These are phyloP conservation scores for Mugil cephalus DNA, from an alignment of 2,113 vertebrate species.

Conservation along the genomic window DNA sequence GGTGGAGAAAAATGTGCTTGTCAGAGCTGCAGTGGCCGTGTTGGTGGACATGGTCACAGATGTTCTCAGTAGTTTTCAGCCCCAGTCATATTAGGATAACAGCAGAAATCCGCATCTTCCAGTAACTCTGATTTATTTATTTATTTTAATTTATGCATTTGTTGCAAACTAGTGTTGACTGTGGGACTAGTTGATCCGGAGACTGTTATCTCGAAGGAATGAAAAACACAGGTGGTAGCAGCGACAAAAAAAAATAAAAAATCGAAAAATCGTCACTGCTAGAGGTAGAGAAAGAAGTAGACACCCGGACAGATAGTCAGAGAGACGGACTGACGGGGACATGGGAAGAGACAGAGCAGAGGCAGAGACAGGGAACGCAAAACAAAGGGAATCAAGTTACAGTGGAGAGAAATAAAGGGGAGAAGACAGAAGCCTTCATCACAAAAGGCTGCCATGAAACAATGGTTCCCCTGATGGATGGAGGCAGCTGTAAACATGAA, in stretches of 20 bases:
- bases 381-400: constrained; percentile 40
- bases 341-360: neutral
- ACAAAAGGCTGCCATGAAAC: constrained; percentile 60
- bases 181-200: neutral
- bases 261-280: constrained; percentile 31
- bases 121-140: neutral
- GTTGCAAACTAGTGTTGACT: constrained; percentile 1
- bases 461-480: constrained; percentile 63
- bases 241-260: constrained; percentile 40
- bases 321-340: constrained; percentile 27
- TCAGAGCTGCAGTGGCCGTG: no score
- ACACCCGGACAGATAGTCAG: constrained; percentile 14
- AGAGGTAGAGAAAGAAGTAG: constrained; percentile 27
- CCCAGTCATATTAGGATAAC: no score
- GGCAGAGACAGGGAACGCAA: constrained; percentile 23
- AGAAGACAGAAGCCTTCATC: constrained; percentile 43
- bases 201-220: constrained; percentile 16
- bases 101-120: no score
- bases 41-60: no score
- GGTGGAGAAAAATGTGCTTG: no score
- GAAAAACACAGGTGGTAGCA: constrained; percentile 20
- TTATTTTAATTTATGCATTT: neutral
- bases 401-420: constrained; percentile 29
- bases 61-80: no score
- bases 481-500: constrained; percentile 54